Evolutionary conservation across 2,888 invertebrate species (phyloP).

Genomic region (Eristalis intricaria): DNA sequence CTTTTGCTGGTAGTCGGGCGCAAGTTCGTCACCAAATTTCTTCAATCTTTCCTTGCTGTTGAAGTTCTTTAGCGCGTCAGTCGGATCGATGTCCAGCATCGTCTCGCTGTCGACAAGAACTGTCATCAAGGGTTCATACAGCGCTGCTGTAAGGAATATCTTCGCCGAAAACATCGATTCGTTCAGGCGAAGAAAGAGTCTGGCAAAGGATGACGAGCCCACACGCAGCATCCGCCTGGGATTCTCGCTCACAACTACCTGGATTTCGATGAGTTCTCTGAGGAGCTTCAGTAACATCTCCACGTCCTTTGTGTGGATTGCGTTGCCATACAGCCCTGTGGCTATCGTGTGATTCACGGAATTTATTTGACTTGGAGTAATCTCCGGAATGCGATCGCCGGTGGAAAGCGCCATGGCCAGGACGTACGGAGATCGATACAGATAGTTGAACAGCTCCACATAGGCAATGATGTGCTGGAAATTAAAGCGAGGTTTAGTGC

Average conservation of each 20-base stretch:
- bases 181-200: slow-evolving; percentile 92
- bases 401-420: slow-evolving; percentile 87
- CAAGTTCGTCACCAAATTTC: slow-evolving; percentile 90
- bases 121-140: slow-evolving; percentile 95
- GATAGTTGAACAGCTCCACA: slow-evolving; percentile 86
- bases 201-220: slow-evolving; percentile 92
- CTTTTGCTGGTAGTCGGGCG: slow-evolving; percentile 87
- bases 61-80: slow-evolving; percentile 85
- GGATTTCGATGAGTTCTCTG: slow-evolving; percentile 87
- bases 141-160: slow-evolving; percentile 94
- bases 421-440: slow-evolving; percentile 87
- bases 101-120: slow-evolving; percentile 95
- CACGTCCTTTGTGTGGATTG: slow-evolving; percentile 89
- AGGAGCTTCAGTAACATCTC: slow-evolving; percentile 85
- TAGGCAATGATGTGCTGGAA: slow-evolving; percentile 84
- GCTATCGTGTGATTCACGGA: slow-evolving; percentile 81
- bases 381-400: slow-evolving; percentile 84
- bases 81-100: slow-evolving; percentile 95
- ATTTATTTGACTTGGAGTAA: slow-evolving; percentile 78
- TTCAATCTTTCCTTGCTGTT: slow-evolving; percentile 82
- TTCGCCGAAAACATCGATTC: slow-evolving; percentile 95
- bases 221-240: slow-evolving; percentile 89
- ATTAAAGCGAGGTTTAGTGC: not conserved
- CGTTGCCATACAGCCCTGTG: slow-evolving; percentile 88
- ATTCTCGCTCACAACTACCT: slow-evolving; percentile 87